These are phyloP conservation scores for Sebastes steindachneri DNA, from an alignment of 2,797 vertebrate species.

Conservation along the genomic window DNA sequence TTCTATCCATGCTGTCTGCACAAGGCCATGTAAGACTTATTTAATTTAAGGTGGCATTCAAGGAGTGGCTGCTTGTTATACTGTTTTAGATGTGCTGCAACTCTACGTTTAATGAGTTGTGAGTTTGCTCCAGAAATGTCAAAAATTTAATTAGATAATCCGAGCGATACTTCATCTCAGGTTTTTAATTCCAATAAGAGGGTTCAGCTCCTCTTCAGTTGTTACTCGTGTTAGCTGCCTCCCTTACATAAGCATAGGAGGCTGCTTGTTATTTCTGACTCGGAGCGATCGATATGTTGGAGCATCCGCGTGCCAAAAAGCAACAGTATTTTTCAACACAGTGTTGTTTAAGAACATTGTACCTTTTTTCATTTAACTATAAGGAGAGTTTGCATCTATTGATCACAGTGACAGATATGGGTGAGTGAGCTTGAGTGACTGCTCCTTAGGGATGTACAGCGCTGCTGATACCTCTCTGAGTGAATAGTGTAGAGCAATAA, in stretches of 20 bases:
- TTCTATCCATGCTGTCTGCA: slow-evolving; percentile 45
- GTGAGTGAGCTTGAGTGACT: slow-evolving; percentile 25
- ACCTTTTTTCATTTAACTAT: slow-evolving; percentile 6
- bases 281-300: slow-evolving; percentile 32
- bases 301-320: slow-evolving; percentile 28
- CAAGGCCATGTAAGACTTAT: slow-evolving; percentile 27
- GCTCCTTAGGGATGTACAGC: slow-evolving; percentile 12
- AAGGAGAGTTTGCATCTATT: slow-evolving; percentile 27
- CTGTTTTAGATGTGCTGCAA: neutral
- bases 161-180: neutral
- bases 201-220: slow-evolving; percentile 13
- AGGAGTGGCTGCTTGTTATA: neutral
- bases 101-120: neutral
- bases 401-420: slow-evolving; percentile 43
- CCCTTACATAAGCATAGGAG: slow-evolving; percentile 44
- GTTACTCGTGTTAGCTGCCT: slow-evolving; percentile 15
- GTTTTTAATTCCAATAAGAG: slow-evolving; percentile 24
- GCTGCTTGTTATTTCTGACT: slow-evolving; percentile 56
- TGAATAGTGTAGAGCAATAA: neutral
- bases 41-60: slow-evolving; percentile 63
- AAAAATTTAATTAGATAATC: slow-evolving; percentile 3
- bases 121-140: slow-evolving; percentile 12
- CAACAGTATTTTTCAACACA: slow-evolving; percentile 18
- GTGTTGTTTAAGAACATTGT: slow-evolving; percentile 13
- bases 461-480: neutral